Percentiles rank a stretch among this genome's conserved stretches.
Evolutionary conservation across 2,113 vertebrate species (phyloP).

Genomic region (Meles meles): DNA sequence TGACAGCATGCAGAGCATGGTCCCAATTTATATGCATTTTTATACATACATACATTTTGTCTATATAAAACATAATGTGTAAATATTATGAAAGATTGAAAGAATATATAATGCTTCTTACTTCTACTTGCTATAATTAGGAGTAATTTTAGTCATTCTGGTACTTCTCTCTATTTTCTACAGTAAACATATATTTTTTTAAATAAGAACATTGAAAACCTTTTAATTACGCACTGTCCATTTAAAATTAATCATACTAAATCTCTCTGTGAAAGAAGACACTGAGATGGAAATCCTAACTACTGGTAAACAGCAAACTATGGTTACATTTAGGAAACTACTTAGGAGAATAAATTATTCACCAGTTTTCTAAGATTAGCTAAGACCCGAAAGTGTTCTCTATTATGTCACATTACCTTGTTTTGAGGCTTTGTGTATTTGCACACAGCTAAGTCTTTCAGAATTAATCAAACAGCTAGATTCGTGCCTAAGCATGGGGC

Average conservation of each 20-base stretch:
- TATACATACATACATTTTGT: neutral
- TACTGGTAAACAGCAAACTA: neutral
- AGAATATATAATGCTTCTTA: neutral
- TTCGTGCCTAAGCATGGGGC: neutral
- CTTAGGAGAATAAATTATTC: conserved; percentile 18
- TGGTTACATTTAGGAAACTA: neutral
- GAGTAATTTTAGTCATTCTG: neutral
- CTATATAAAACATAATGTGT: neutral
- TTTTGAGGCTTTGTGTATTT: neutral
- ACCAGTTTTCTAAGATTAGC: conserved; percentile 5
- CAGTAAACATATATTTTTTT: neutral
- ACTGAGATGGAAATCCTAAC: neutral
- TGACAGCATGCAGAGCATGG: neutral
- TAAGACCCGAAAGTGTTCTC: neutral
- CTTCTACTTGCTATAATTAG: conserved; percentile 1
- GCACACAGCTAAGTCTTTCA: neutral
- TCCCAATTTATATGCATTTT: neutral
- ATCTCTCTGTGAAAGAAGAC: neutral
- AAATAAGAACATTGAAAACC: conserved; percentile 15
- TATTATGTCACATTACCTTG: neutral
- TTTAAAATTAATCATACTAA: neutral
- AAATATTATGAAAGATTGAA: neutral
- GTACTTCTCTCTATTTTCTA: neutral
- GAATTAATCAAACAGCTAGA: neutral
- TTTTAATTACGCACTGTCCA: neutral